A percentile compares a stretch with the other conserved stretches of the same genome.
Evolutionary conservation across 2,888 invertebrate species (phyloP).

Genomic region (Unio delphinus): DNA sequence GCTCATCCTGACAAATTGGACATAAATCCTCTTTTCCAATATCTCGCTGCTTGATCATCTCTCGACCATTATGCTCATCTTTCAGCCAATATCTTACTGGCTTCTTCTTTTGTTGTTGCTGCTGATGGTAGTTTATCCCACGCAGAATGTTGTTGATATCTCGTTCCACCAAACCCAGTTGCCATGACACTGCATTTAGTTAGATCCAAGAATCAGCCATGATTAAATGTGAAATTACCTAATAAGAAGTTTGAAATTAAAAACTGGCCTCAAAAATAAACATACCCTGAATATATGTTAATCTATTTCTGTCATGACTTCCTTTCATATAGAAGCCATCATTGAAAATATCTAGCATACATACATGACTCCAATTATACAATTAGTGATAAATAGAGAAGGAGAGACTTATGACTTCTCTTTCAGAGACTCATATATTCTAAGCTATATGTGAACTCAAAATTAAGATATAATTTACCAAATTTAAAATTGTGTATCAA

Average conservation of each 20-base stretch:
- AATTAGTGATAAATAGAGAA: no score
- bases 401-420: no score
- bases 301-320: no score
- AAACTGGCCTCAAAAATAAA: no score
- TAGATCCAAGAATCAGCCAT: neutral
- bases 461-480: no score
- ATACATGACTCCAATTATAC: no score
- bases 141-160: constrained; percentile 68
- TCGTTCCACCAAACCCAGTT: constrained; percentile 69
- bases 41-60: constrained; percentile 60
- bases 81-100: constrained; percentile 28
- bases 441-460: no score
- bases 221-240: neutral
- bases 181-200: constrained; percentile 68
- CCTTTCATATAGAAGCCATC: no score
- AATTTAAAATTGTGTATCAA: no score
- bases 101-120: constrained; percentile 35
- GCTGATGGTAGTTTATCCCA: constrained; percentile 44
- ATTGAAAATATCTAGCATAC: no score
- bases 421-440: no score
- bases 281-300: no score
- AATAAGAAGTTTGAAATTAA: neutral
- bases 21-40: constrained; percentile 70
- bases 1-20: constrained; percentile 72
- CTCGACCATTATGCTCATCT: constrained; percentile 46